These are phyloP conservation scores for Petrocephalus microphthalmus DNA, from an alignment of 2,113 vertebrate species.

Conservation along the genomic window DNA sequence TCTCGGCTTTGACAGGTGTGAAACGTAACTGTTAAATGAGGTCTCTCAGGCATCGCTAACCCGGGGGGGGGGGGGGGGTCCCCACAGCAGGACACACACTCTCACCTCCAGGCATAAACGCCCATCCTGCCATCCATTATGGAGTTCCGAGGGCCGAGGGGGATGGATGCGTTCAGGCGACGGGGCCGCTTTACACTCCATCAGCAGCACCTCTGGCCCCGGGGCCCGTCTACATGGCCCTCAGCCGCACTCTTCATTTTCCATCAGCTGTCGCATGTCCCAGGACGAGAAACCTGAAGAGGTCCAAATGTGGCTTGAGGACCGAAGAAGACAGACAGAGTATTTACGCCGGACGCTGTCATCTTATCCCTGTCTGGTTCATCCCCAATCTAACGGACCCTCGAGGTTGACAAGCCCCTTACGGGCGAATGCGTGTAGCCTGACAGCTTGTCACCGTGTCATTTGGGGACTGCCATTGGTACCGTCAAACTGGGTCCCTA, in stretches of 20 bases:
- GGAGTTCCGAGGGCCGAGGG: background rate
- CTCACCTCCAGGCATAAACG: background rate
- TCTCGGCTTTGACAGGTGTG: slow-evolving; percentile 5
- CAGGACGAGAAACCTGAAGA: background rate
- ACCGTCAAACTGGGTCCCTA: background rate
- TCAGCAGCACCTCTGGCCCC: background rate
- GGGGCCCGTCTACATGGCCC: background rate
- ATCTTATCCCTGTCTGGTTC: background rate
- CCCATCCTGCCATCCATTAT: background rate
- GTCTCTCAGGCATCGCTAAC: background rate
- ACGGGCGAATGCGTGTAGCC: background rate
- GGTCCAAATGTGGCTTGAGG: no score
- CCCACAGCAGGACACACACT: background rate
- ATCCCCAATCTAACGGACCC: background rate
- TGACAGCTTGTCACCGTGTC: background rate
- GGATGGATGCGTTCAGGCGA: background rate
- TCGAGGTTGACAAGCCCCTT: background rate
- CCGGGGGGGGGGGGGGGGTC: background rate
- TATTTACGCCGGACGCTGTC: background rate
- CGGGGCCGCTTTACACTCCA: background rate
- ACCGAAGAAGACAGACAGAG: background rate
- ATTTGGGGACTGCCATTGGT: background rate
- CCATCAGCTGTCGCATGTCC: background rate
- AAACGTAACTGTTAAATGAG: background rate
- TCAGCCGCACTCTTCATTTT: background rate